Conservation (phyloP, 64 coral and sea anemone genomes). For the Porites australiensis region DNA sequence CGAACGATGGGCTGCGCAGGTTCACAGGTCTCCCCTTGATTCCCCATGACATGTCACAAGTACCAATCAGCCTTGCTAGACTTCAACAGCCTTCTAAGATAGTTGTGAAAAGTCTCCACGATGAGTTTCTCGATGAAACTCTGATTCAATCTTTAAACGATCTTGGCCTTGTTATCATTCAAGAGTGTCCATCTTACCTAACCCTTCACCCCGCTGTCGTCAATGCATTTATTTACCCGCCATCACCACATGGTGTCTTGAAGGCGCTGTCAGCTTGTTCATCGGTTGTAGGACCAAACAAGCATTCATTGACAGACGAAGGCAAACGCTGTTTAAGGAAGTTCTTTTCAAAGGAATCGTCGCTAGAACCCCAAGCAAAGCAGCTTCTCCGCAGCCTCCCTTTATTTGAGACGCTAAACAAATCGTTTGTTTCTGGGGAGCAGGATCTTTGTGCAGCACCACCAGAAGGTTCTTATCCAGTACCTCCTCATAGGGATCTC, state of each 20-base stretch:
- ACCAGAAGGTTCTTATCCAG: background rate
- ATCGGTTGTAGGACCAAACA: background rate
- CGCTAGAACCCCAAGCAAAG: background rate
- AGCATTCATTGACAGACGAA: background rate
- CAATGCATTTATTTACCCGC: conserved; percentile 23
- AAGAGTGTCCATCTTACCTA: conserved; percentile 52
- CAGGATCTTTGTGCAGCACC: background rate
- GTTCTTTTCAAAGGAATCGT: conserved; percentile 49
- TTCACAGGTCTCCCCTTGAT: conserved; percentile 60
- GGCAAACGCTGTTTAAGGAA: conserved; percentile 56
- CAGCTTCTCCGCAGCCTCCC: conserved; percentile 11
- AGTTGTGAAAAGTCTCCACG: conserved; percentile 25
- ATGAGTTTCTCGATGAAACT: conserved; percentile 12
- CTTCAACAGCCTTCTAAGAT: conserved; percentile 50
- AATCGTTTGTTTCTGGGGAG: background rate
- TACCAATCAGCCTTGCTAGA: conserved; percentile 9
- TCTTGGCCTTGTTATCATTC: conserved; percentile 57
- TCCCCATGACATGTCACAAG: too few relatives aligned
- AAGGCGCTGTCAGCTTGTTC: conserved; percentile 20
- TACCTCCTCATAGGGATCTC: background rate
- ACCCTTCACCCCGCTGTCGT: conserved; percentile 28
- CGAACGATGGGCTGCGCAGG: conserved; percentile 10
- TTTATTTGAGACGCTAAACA: background rate
- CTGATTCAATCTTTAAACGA: conserved; percentile 3
- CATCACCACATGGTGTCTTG: conserved; percentile 57